A percentile compares a stretch with the other conserved stretches of the same genome.
phyloP scores from a whole-genome alignment of 1,140 invertebrate genomes.

The Trichonephila inaurata region DNA sequence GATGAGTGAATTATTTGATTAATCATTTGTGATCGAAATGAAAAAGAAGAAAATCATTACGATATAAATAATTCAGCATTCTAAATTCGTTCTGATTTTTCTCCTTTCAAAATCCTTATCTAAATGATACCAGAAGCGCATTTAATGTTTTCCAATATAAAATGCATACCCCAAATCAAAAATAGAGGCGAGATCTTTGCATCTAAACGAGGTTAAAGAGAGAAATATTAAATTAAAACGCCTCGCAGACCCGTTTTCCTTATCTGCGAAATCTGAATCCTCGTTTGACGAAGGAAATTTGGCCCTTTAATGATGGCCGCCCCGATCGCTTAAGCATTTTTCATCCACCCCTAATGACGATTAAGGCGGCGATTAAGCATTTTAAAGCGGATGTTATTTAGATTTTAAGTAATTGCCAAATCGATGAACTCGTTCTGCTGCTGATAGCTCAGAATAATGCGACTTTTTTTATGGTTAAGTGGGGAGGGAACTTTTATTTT shows the following conservation, averaged over 20 bases:
- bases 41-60: constrained; percentile 5
- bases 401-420: constrained; percentile 23
- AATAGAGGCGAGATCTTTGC: not conserved
- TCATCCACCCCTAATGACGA: constrained; percentile 1
- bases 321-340: not conserved
- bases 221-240: constrained; percentile 3
- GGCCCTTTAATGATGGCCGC: not conserved
- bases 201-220: not conserved
- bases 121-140: not conserved
- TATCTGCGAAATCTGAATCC: constrained; percentile 2
- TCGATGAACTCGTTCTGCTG: not conserved
- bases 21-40: not conserved
- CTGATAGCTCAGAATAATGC: not conserved
- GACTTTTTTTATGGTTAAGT: too few species aligned
- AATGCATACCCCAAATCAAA: not conserved
- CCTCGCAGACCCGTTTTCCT: not conserved
- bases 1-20: too few species aligned
- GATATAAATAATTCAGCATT: constrained; percentile 11
- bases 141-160: constrained; percentile 28
- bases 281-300: constrained; percentile 2
- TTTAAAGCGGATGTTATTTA: constrained; percentile 30
- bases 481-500: not conserved
- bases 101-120: not conserved
- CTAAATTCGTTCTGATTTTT: not conserved
- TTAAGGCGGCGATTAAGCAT: constrained; percentile 31